Base-by-base conservation (phyloP, 2,888 invertebrate genomes). In the Pardosa pseudoannulata region DNA sequence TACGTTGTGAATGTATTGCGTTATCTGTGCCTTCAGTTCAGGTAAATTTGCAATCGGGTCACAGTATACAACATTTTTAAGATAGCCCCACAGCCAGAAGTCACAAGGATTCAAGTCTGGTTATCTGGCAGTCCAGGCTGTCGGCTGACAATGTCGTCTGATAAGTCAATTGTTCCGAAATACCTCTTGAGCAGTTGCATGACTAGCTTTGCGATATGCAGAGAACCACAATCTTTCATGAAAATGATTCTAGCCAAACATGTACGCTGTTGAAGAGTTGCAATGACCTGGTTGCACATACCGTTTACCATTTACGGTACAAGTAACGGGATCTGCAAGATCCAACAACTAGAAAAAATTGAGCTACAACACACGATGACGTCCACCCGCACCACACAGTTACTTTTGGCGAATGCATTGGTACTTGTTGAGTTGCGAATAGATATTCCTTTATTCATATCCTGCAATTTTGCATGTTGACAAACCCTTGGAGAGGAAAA, bases 21-120 rank as follows among this genome's bases (percentile, higher is more conserved):
- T 46, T 46, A 71, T 41, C 2, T 29, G 31, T 28, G n/a, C n/a
- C n/a, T 72, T 72, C 56, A 50, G 56, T 9, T 56, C 72, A 56
- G 19, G 31, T 56, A 50, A 56, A 13, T 70, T 23, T 19, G 0
- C 36, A 7, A 36, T 23, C 0, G 6, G 9, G 9, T 23, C 23
- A 5, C 68, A 2, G 46, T 29, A 29, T 16, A 31, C 39, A 46
- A 16, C 46, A 46, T 46, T 46, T 9, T 46, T 46, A 16, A 46
- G 46, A 7, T 46, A 6, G 2, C 46, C 16, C 46, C 46, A 16
- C 7, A 46, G 16, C 46, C 46, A 16, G 16, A 23, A 36, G 36
- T 36, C 36, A 9, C 36, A 36, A 36, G 36, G 36, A 36, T 36
- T 36, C 5, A 36, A 9, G 36, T 36, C 36, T 7, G 36, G 36